Evolutionary conservation across 1,140 invertebrate genomes (phyloP).

Genomic region (Zaprionus vittiger): DNA sequence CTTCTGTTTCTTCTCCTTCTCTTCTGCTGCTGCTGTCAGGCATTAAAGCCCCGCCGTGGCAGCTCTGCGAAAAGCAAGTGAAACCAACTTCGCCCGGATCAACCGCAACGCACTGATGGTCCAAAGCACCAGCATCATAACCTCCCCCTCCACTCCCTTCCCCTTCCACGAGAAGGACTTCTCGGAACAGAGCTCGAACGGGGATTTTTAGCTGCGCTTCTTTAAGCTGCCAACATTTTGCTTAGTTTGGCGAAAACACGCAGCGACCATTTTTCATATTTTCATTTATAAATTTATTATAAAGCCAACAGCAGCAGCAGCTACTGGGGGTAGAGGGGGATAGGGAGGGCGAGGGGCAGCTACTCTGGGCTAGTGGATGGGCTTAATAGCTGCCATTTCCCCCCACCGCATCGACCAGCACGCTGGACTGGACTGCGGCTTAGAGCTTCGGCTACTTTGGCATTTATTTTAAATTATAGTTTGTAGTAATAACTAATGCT

Average conservation of each 20-base stretch:
- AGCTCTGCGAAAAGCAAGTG: slow-evolving; percentile 5
- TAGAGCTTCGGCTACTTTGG: slow-evolving; percentile 76
- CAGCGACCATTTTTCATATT: slow-evolving; percentile 82
- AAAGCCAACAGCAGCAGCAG: slow-evolving; percentile 61
- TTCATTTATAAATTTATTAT: slow-evolving; percentile 82
- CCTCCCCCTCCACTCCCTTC: neutral
- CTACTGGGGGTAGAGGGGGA: neutral
- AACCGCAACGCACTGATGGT: slow-evolving; percentile 60
- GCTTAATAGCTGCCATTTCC: slow-evolving; percentile 63
- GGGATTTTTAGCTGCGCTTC: slow-evolving; percentile 34
- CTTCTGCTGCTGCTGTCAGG: neutral
- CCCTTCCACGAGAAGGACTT: neutral
- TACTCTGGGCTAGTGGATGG: slow-evolving; percentile 38
- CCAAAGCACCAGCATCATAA: slow-evolving; percentile 30
- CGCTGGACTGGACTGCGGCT: slow-evolving; percentile 54
- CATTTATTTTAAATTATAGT: slow-evolving; percentile 82
- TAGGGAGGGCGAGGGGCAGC: slow-evolving; percentile 22
- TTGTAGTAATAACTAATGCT: slow-evolving; percentile 78
- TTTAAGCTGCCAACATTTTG: slow-evolving; percentile 59
- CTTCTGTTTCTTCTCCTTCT: neutral
- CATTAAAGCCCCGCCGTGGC: slow-evolving; percentile 6
- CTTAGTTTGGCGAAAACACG: slow-evolving; percentile 80
- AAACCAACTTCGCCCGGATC: slow-evolving; percentile 34
- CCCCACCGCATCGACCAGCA: slow-evolving; percentile 13
- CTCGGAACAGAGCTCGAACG: neutral